A percentile compares a stretch with the other conserved stretches of the same genome.
Conservation (phyloP, 2,113 vertebrate genomes). For the Butorides virescens region DNA sequence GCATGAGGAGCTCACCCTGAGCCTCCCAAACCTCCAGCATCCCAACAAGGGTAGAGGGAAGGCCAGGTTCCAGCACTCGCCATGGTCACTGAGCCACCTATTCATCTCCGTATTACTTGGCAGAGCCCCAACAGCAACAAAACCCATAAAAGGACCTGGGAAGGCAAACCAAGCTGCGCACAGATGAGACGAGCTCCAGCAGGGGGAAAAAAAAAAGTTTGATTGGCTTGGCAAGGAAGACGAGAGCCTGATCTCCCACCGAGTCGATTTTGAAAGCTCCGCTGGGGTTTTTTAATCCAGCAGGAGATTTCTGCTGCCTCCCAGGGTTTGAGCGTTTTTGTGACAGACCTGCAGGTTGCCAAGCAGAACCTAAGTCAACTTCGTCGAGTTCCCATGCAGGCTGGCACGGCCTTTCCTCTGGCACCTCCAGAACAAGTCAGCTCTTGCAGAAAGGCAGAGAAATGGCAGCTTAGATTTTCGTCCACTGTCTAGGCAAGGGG, state of each 20-base stretch:
- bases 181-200: neutral
- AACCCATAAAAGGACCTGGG: conserved; percentile 32
- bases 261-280: conserved; percentile 24
- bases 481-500: neutral
- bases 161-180: conserved; percentile 5
- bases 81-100: conserved; percentile 9
- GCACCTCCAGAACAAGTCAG: neutral
- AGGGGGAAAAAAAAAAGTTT: neutral
- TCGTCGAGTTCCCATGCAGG: accelerated
- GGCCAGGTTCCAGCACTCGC: neutral
- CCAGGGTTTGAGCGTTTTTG: neutral
- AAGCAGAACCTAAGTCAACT: conserved; percentile 23
- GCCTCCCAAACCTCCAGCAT: neutral
- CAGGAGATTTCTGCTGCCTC: conserved; percentile 10
- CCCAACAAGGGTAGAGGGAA: neutral
- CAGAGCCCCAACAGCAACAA: conserved; percentile 4
- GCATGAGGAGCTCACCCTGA: neutral
- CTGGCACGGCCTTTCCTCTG: neutral
- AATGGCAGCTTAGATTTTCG: neutral
- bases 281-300: conserved; percentile 38
- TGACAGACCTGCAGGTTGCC: conserved; percentile 2
- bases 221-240: conserved; percentile 27
- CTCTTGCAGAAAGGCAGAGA: neutral
- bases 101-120: neutral
- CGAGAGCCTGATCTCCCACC: neutral